Evolutionary conservation across 1,140 invertebrate species (phyloP), one percentile per base, ranked within the genome.

Genomic region (Bursaphelenchus mucronatus): DNA sequence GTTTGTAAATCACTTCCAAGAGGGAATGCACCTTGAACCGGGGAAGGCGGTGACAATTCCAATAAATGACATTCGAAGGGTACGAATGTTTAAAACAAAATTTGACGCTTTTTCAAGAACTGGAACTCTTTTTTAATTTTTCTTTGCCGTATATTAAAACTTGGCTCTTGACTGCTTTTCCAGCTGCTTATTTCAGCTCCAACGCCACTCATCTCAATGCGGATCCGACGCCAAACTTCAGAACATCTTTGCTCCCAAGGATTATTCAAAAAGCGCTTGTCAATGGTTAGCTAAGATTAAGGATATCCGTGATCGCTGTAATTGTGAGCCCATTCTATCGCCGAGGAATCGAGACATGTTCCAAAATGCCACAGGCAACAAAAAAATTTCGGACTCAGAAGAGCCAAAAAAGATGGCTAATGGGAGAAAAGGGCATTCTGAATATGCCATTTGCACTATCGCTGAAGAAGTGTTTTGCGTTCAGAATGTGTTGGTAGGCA

Each of bases 31-130:
- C 58, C 50, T 73, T 8, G 70, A 73, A 56, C 59, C 68, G 1
- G 70, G 70, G 49, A 73, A 73, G 67, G 62, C 66, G 8, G 70
- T 73, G 6, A 67, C 69, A 0, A 72, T 72, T 47, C 70, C 70
- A 21, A 74, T 73, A 10, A 73, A 73, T 40, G 70, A 73, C 45
- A 63, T 73, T 13, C 53, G 70, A 67, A 70, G 66, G 45, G 67
- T 66, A 21, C 3, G 65, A 10, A 5, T 3, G 11, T 3, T 30
- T 30, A 30, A 30, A 5, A 30, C n/a, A n/a, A n/a, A n/a, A n/a
- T n/a, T n/a, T n/a, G n/a, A n/a, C n/a, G n/a, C n/a, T n/a, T n/a
- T n/a, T n/a, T n/a, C n/a, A n/a, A n/a, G n/a, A n/a, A n/a, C n/a
- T n/a, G n/a, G n/a, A n/a, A n/a, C n/a, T n/a, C n/a, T n/a, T n/a